Evolutionary conservation across 2,797 vertebrate species (phyloP).

Genomic region (Mus minutoides): DNA sequence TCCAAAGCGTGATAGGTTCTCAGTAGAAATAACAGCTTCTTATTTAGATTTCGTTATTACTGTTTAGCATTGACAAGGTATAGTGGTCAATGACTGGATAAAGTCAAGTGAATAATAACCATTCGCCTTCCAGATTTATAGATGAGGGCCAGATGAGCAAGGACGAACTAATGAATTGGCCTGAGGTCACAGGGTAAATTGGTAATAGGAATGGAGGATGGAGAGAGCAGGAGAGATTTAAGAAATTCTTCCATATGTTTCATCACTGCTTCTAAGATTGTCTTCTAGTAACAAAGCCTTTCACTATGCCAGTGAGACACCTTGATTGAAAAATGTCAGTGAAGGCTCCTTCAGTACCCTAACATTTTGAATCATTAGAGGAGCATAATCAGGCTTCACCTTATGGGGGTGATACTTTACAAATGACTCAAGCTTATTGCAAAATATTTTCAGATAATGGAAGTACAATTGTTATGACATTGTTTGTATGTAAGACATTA

Average conservation of each 20-base stretch:
- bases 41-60: neutral
- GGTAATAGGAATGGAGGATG: neutral
- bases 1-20: constrained; percentile 32
- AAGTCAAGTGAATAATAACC: neutral
- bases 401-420: neutral
- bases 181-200: neutral
- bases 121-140: constrained; percentile 49
- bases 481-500: constrained; percentile 36
- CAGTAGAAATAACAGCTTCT: constrained; percentile 24
- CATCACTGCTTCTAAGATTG: neutral
- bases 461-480: neutral
- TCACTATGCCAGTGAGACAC: neutral
- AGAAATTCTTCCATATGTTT: neutral
- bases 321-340: constrained; percentile 35
- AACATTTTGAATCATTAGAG: constrained; percentile 31
- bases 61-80: neutral
- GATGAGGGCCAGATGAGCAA: neutral
- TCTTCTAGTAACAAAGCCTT: neutral
- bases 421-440: constrained; percentile 30
- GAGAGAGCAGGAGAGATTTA: neutral
- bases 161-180: constrained; percentile 10
- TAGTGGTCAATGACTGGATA: constrained; percentile 5
- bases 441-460: constrained; percentile 35
- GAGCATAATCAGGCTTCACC: constrained; percentile 5
- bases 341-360: neutral